Conservation (phyloP, 2,888 invertebrate genomes). For the Minunthozetes semirufus region DNA sequence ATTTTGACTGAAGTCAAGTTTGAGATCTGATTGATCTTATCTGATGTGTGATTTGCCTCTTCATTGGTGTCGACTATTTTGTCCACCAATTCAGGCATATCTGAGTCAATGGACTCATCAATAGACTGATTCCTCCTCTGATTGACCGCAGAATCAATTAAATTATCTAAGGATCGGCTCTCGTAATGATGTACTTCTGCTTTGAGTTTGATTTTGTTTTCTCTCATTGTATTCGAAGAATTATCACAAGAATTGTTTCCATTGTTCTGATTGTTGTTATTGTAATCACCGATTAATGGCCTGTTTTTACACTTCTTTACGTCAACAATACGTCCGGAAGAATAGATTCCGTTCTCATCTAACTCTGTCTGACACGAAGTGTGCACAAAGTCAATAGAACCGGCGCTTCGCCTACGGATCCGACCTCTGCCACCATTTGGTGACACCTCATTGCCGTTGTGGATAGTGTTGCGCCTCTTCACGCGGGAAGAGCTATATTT, state of each 20-base stretch:
- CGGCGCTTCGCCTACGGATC: constrained; percentile 3
- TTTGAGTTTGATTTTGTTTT: constrained; percentile 32
- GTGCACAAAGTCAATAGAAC: constrained; percentile 34
- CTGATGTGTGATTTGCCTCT: background rate
- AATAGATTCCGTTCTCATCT: constrained; percentile 25
- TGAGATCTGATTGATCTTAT: constrained; percentile 40
- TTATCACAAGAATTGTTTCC: background rate
- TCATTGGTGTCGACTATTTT: background rate
- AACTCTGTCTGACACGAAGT: constrained; percentile 41
- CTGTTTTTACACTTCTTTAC: constrained; percentile 12
- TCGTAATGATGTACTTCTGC: constrained; percentile 33
- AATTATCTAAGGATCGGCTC: constrained; percentile 17
- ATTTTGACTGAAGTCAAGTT: constrained; percentile 61
- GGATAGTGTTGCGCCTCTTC: constrained; percentile 67
- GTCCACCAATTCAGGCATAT: background rate
- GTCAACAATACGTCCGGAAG: constrained; percentile 26
- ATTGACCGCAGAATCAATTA: background rate
- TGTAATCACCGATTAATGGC: background rate
- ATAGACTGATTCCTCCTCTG: background rate
- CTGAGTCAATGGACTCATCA: background rate
- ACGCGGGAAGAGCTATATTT: background rate
- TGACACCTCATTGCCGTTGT: constrained; percentile 55
- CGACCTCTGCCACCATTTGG: constrained; percentile 10
- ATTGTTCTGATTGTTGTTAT: constrained; percentile 21
- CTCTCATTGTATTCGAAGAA: background rate